phyloP scores from a whole-genome alignment of 2,888 invertebrate genomes.

The Drosophila antonietae region DNA sequence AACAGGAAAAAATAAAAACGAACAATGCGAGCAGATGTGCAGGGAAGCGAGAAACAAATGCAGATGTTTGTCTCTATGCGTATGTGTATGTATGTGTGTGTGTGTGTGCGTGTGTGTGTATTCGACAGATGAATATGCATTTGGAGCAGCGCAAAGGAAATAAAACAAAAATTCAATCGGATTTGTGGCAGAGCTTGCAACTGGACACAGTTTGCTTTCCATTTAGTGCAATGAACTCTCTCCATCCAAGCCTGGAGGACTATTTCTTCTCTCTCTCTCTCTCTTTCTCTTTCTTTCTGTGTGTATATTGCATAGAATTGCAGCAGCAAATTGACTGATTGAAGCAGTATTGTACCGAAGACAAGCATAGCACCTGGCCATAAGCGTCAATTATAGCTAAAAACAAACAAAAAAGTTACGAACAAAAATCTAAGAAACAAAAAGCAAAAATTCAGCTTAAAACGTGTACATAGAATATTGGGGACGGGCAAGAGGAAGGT shows the following conservation, averaged over 20 bases:
- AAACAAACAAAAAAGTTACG: conserved; percentile 26
- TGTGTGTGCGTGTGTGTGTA: conserved; percentile 31
- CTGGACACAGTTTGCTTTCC: conserved; percentile 56
- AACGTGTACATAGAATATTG: background rate
- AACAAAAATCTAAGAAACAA: conserved; percentile 7
- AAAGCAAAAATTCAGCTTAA: conserved; percentile 12
- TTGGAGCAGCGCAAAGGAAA: conserved; percentile 56
- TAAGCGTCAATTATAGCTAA: conserved; percentile 52
- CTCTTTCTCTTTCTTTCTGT: conserved; percentile 1
- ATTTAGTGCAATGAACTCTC: conserved; percentile 69
- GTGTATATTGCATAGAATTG: conserved; percentile 10
- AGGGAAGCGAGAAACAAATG: conserved; percentile 56
- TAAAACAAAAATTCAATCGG: conserved; percentile 76
- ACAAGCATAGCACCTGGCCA: conserved; percentile 51
- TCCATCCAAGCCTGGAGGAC: conserved; percentile 28
- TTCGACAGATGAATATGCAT: conserved; percentile 66
- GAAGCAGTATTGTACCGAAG: conserved; percentile 41
- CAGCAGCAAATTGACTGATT: conserved; percentile 67
- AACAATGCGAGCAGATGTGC: conserved; percentile 78
- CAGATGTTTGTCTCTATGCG: conserved; percentile 59
- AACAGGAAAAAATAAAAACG: conserved; percentile 33
- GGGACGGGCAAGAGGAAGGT: background rate
- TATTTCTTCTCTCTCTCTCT: background rate
- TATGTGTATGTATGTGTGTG: conserved; percentile 20
- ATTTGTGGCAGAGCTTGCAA: conserved; percentile 66